A percentile compares a stretch with the other conserved stretches of the same genome.
Evolutionary conservation across 2,888 invertebrate species (phyloP).

Genomic region (Spilarctia lutea): DNA sequence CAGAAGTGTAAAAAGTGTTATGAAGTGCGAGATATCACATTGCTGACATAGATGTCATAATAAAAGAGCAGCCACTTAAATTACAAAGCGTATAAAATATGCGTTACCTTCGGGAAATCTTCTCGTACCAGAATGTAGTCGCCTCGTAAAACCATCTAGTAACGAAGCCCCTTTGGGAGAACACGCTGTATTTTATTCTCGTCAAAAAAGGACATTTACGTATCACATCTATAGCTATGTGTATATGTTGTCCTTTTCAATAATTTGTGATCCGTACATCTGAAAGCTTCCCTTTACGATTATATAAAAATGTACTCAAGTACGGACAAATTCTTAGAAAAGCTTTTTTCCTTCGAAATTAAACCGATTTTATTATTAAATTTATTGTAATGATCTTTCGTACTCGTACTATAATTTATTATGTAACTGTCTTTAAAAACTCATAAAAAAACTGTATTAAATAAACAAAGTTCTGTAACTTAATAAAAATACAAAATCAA

Average conservation of each 20-base stretch:
- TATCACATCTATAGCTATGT: conserved; percentile 36
- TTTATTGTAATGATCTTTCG: neutral
- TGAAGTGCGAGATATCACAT: conserved; percentile 45
- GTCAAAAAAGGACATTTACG: conserved; percentile 60
- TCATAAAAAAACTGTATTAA: too few species aligned
- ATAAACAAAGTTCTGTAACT: too few species aligned
- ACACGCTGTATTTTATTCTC: conserved; percentile 60
- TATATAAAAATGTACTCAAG: neutral
- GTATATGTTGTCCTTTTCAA: conserved; percentile 19
- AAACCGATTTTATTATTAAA: neutral
- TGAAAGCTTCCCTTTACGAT: neutral
- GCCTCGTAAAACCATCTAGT: conserved; percentile 74
- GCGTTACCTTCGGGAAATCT: conserved; percentile 82
- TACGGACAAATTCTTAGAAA: neutral
- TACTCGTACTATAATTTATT: neutral
- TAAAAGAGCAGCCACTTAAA: conserved; percentile 74
- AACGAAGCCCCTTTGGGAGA: conserved; percentile 68
- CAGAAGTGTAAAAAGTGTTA: conserved; percentile 23
- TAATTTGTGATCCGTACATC: neutral
- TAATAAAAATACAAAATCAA: neutral
- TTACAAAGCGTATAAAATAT: conserved; percentile 78
- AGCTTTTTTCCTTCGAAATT: neutral
- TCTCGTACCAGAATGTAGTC: conserved; percentile 68
- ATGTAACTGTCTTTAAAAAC: neutral
- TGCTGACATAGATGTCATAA: conserved; percentile 58